A percentile compares a stretch with the other conserved stretches of the same genome.
phyloP scores from a whole-genome alignment of 2,113 vertebrate genomes.

The Kryptolebias marmoratus region DNA sequence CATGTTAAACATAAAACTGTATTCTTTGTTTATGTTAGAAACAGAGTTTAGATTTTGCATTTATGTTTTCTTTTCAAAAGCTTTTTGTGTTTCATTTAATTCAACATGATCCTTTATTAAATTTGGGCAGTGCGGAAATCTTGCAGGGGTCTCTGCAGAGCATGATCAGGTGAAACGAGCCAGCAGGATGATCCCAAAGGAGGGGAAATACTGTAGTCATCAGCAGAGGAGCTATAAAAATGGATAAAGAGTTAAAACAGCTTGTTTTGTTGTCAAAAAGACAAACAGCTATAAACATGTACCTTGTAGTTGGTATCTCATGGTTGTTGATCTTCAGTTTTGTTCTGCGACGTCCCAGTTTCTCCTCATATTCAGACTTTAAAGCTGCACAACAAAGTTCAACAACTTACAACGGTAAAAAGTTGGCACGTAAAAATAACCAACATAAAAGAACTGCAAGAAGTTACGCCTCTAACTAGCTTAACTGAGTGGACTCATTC shows the following conservation, averaged over 20 bases:
- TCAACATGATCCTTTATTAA: conserved; percentile 19
- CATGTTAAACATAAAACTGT: too few relatives aligned
- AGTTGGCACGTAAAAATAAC: neutral
- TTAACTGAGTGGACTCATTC: too few relatives aligned
- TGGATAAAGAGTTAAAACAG: neutral
- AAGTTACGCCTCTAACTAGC: neutral
- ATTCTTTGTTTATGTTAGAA: too few relatives aligned
- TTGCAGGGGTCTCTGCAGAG: conserved; percentile 33
- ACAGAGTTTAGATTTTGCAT: too few relatives aligned
- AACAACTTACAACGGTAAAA: neutral
- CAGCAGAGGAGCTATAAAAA: conserved; percentile 29
- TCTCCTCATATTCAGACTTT: conserved; percentile 37
- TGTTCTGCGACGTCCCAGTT: neutral
- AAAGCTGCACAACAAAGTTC: conserved; percentile 39
- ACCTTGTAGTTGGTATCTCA: conserved; percentile 42
- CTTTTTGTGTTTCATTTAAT: neutral
- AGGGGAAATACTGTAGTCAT: conserved; percentile 45
- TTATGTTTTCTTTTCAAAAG: neutral
- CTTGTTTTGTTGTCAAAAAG: neutral
- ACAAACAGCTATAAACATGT: neutral
- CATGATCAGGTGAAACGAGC: conserved; percentile 39
- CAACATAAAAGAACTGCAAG: neutral
- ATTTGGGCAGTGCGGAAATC: conserved; percentile 36
- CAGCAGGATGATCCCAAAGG: conserved; percentile 28
- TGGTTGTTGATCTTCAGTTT: conserved; percentile 43